These are phyloP conservation scores for Hylaeus volcanicus DNA, from an alignment of 1,140 invertebrate genomes.

Conservation along the genomic window DNA sequence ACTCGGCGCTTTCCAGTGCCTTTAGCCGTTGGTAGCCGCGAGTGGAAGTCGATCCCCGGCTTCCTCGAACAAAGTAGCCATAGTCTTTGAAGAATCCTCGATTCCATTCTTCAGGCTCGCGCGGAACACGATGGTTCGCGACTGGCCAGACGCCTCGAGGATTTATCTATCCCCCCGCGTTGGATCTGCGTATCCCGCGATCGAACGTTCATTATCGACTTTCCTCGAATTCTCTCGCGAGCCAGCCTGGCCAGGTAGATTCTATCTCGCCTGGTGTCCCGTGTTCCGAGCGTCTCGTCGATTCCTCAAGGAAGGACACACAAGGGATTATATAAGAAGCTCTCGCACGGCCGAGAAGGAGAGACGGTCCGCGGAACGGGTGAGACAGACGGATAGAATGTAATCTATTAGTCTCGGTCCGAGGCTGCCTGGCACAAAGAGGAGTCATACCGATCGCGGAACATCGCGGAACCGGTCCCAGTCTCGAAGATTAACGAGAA, in stretches of 20 bases:
- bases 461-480: conserved; percentile 49
- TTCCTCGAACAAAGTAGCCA: background rate
- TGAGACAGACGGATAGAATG: conserved; percentile 21
- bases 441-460: conserved; percentile 41
- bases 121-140: conserved; percentile 13
- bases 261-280: conserved; percentile 21
- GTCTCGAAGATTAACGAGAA: conserved; percentile 41
- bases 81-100: background rate
- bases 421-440: conserved; percentile 34
- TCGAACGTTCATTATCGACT: conserved; percentile 17
- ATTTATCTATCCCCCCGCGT: conserved; percentile 1
- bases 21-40: background rate
- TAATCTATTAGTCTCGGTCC: conserved; percentile 60
- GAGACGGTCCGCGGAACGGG: background rate
- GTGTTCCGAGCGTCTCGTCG: conserved; percentile 18
- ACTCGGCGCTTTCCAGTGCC: background rate
- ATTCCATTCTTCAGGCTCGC: background rate
- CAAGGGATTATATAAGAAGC: conserved; percentile 36
- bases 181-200: background rate
- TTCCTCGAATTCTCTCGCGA: conserved; percentile 34
- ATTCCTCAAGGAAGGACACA: conserved; percentile 36
- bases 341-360: background rate
- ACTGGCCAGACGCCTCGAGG: background rate
- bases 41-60: background rate
- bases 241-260: background rate